Base-by-base conservation (phyloP, 2,797 vertebrate genomes). In the Sebastes cheni region DNA sequence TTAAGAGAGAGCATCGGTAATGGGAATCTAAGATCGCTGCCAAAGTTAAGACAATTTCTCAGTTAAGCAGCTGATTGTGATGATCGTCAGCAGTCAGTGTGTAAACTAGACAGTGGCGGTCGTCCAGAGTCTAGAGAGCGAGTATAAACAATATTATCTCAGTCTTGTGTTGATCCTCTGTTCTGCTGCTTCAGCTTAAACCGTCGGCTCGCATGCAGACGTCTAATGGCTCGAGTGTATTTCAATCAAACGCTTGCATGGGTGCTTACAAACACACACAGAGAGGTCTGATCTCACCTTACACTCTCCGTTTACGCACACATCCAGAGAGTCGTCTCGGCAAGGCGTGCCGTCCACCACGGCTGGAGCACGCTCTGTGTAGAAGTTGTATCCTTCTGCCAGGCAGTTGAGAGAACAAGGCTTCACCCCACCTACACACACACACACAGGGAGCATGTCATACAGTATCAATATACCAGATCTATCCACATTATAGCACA, bases 321-420 rank as follows among this genome's bases (percentile, higher is more conserved):
- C 97, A 69, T 99, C 98, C 16, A 97, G 94, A 3, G 98, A 97
- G 89, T 99, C 97, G 1, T 96, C 97, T 60, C 97, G 91, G 83
- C 98, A 99, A 0, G 95, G 96, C 0, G 98, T 99, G 68, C 98
- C 98, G 0, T 99, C 98, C 88, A 99, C 97, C 86, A 99, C 98
- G 0, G 98, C 98, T 0, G 98, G 97, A 0, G 98, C 97, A 3
- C 97, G 95, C 90, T 99, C 98, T 0, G 98, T 99, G 95, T 99
- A 99, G 95, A 99, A 99, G 95, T 99, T 99, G 94, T 99, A 99
- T 12, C 98, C 98, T 84, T 99, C 98, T 0, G 98, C 98, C 79
- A 99, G 91, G 88, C 98, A 99, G 81, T 99, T 99, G 80, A 99
- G 95, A 2, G 98, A 98, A 80, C 98, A 99, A 88, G 98, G 95